A percentile compares a stretch with the other conserved stretches of the same genome.
Evolutionary conservation across 2,113 vertebrate genomes (phyloP).

Genomic region (Loxodonta africana): DNA sequence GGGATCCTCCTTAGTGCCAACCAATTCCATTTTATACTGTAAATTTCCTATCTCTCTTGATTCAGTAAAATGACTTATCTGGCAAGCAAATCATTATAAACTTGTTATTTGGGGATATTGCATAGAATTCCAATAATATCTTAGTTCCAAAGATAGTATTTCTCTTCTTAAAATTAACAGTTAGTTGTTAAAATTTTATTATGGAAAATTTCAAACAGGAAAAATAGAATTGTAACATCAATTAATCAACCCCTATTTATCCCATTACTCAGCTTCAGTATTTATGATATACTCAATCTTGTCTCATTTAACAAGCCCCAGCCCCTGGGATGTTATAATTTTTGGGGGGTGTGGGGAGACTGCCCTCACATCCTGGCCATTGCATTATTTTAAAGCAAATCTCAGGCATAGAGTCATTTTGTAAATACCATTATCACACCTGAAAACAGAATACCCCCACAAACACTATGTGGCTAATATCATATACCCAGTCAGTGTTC

Average conservation of each 20-base stretch:
- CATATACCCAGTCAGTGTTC: background rate
- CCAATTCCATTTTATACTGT: background rate
- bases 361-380: background rate
- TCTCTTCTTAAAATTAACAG: background rate
- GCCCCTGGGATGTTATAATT: background rate
- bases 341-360: too few species aligned
- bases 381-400: slow-evolving; percentile 53
- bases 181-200: background rate
- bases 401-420: background rate
- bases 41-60: slow-evolving; percentile 22
- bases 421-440: background rate
- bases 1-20: background rate
- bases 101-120: slow-evolving; percentile 26
- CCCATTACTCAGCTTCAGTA: background rate
- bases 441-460: background rate
- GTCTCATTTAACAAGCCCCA: background rate
- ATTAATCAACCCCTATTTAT: background rate
- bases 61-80: slow-evolving; percentile 7
- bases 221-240: background rate
- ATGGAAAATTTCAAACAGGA: background rate
- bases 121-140: slow-evolving; percentile 22
- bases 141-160: slow-evolving; percentile 17
- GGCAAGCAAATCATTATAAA: slow-evolving; percentile 49
- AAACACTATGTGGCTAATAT: background rate
- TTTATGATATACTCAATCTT: background rate